Base-by-base conservation (phyloP, 1,140 invertebrate species). In the Mamestra configurata region DNA sequence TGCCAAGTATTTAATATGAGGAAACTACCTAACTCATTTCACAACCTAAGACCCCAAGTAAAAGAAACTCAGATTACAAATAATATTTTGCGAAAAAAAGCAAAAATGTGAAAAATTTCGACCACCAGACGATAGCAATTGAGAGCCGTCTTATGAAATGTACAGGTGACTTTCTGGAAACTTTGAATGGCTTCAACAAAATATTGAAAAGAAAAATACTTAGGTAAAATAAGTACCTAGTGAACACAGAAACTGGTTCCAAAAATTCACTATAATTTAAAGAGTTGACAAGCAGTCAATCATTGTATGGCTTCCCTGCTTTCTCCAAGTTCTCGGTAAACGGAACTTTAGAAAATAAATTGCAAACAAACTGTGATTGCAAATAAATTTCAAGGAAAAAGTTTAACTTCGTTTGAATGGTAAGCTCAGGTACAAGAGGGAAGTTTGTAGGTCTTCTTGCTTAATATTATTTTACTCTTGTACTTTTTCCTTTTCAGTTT, bases 181-280 rank as follows among this genome's bases (percentile, higher is more conserved):
- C 13, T 64, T 37, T 40, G 18, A 64, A 64, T 37, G 59, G 35
- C 55, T n/a, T 20, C 13, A 7, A 8, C 7, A 10, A 20, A 61
- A 27, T 0, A 13, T 35, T 11, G 27, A 61, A 35, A 5, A 31
- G 55, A 37, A 18, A 11, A 61, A 22, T 27, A 40, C 6, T 2
- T 40, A 35, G 7, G 37, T 40, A 11, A 40, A 4, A 40, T n/a
- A n/a, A 31, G 2, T 35, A 59, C 24, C 15, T 20, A 22, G 24
- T n/a, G 4, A 35, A 31, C 11, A 8, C 13, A 35, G 59, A 40
- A 31, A 4, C 20, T 64, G 40, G 31, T 40, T 64, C 20, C 18
- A 64, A 40, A 31, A 64, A 64, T 22, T 37, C 27, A 64, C 40
- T 64, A 64, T 64, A 20, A 40, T 40, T 64, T 64, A 24, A 46